Evolutionary conservation across 1,140 invertebrate species (phyloP).

Genomic region (Euura lappo): DNA sequence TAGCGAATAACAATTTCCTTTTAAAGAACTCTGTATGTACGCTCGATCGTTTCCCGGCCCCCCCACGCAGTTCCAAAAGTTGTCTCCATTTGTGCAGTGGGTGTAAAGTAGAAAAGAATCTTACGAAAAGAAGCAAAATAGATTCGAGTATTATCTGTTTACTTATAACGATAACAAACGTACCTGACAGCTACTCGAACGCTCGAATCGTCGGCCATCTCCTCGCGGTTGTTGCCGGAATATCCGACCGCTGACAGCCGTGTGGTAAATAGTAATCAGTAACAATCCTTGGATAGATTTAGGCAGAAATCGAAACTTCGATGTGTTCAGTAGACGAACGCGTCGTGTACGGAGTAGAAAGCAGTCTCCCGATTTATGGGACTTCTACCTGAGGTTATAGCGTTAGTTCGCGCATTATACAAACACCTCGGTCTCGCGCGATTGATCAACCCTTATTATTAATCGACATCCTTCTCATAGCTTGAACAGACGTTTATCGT

Average conservation of each 20-base stretch:
- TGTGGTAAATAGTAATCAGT: neutral
- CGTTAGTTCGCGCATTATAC: neutral
- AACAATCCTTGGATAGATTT: neutral
- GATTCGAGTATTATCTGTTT: neutral
- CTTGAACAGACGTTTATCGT: neutral
- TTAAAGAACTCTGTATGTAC: neutral
- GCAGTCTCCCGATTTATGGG: neutral
- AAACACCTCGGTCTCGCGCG: neutral
- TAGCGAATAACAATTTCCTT: neutral
- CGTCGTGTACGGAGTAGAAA: neutral
- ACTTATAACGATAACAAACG: slow-evolving; percentile 29
- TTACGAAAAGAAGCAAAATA: slow-evolving; percentile 1
- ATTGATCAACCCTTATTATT: neutral
- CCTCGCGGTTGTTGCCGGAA: slow-evolving; percentile 27
- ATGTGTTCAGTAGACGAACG: too few species aligned
- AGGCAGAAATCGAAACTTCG: neutral
- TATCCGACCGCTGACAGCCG: slow-evolving; percentile 5
- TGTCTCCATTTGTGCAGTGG: slow-evolving; percentile 5
- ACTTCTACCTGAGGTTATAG: neutral
- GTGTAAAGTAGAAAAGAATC: neutral
- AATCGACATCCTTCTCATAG: neutral
- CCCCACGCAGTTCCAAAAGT: slow-evolving; percentile 1
- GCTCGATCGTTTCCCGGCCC: neutral
- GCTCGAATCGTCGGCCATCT: slow-evolving; percentile 55
- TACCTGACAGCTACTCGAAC: slow-evolving; percentile 57